Evolutionary conservation across 1,140 invertebrate genomes (phyloP), one percentile per base, ranked within the genome.

Genomic region (Eriocheir sinensis): DNA sequence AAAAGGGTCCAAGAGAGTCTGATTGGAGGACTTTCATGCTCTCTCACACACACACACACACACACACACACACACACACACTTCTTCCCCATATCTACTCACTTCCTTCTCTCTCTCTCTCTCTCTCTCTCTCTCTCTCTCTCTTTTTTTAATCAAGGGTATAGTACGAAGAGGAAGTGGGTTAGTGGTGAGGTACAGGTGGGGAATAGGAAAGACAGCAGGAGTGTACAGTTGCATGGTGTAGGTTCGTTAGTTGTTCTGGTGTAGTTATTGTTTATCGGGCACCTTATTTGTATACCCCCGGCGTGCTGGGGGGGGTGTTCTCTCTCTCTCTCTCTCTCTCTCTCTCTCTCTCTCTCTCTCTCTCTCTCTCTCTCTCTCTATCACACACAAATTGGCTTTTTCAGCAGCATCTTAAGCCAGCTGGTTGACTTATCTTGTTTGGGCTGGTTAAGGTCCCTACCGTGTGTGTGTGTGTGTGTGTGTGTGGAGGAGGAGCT

Each of bases 351-450:
- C 53, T 60, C 53, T 60, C 9, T 17, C 41, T 60, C 48, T 48
- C 89, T 38, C 89, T 79, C 89, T 91, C 48, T 38, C 60, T 79
- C 89, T 72, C 34, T 72, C 89, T 38, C 41, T 38, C 41, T 53
- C 89, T 30, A 41, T 91, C 89, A 40, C 88, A 3, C n/a, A 38
- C 21, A 2, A 60, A 60, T 60, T 60, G 60, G 6, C 12, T 72
- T n/a, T 72, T 72, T 72, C 60, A 72, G 60, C 27, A n/a, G 60
- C 60, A 72, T 72, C 60, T 72, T 0, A 72, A n/a, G 21, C 60
- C 60, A 72, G 60, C 60, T 72, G 60, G 60, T 1, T 21, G 60
- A 72, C 21, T n/a, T n/a, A 72, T 72, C 60, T 72, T 21, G 12
- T 72, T 21, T n/a, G 60, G 21, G 1, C 2, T 4, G 6, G 60